Base-by-base conservation (phyloP, 2,888 invertebrate genomes). In the Cataglyphis cursor region DNA sequence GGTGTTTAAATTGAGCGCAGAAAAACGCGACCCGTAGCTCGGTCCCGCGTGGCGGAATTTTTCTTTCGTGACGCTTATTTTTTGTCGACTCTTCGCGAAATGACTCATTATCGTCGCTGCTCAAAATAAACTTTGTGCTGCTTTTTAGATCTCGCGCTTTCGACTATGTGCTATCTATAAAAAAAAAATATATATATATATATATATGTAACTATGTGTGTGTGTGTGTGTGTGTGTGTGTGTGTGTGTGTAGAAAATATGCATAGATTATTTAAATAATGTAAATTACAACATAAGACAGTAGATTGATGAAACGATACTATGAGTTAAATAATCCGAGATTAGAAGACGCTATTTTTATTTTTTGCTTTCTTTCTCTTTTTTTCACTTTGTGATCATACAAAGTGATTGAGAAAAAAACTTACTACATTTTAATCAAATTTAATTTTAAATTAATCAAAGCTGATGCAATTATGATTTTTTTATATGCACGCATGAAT, bases 1-100 rank as follows among this genome's bases (percentile, higher is more conserved):
- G 64, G 82, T 80, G 74, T 90, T 90, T 90, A 90, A 91, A 91
- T 91, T 82, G 91, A 87, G 81, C 89, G 84, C 59, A 85, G 85
- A 90, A 89, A 90, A 91, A 90, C 83, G 74, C 78, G 75, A 31
- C 21, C 21, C 41, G 48, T 61, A 68, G 38, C 31, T 59, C 41
- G 57, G 64, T 8, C 6, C 72, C 21, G 41, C 41, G 57, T 61
- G 72, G 12, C 72, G 44, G 59, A 59, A 80, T 80, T 80, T 80
- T 80, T 80, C 59, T 48, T 48, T 80, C 31, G 70, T 12, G 44
- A 72, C 59, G 59, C 38, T 44, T 72, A 70, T 59, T 80, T 72
- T 59, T 72, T 59, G 59, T 80, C 35, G 21, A 44, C 70, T 78
- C 78, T 10, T 21, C 12, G 44, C 68, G 41, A 80, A 80, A 80